Percentiles rank a stretch among this genome's conserved stretches.
Conservation (phyloP, 2,113 vertebrate genomes). For the Silurus glanis region DNA sequence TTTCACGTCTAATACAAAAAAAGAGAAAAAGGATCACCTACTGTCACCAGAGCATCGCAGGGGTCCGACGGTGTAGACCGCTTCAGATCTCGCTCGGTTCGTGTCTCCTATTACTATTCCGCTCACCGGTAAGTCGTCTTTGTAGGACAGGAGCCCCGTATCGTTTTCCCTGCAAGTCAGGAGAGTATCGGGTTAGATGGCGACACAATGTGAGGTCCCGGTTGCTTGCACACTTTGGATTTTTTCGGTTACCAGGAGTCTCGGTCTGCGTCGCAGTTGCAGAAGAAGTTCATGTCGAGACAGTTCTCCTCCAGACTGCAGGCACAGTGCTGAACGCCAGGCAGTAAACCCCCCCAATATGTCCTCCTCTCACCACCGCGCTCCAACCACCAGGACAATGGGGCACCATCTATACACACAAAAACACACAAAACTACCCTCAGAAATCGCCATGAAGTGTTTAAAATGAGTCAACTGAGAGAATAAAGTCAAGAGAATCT, state of each 20-base stretch:
- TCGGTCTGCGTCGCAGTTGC: constrained; percentile 85
- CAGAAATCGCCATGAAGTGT: neutral
- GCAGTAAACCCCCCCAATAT: constrained; percentile 83
- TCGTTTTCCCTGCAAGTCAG: constrained; percentile 79
- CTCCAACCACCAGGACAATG: constrained; percentile 85
- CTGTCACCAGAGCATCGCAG: constrained; percentile 87
- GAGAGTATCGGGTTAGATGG: neutral
- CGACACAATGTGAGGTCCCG: neutral
- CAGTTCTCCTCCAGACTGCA: constrained; percentile 85
- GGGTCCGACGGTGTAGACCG: constrained; percentile 80
- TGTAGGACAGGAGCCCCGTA: constrained; percentile 81
- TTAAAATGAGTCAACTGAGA: neutral
- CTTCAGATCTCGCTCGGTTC: constrained; percentile 82
- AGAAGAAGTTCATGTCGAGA: constrained; percentile 81
- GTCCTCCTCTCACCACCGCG: constrained; percentile 76
- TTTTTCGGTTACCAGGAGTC: constrained; percentile 80
- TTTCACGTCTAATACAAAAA: neutral
- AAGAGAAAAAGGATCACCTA: constrained; percentile 69
- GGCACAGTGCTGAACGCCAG: constrained; percentile 82
- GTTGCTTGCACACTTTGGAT: neutral
- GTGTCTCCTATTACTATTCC: constrained; percentile 85
- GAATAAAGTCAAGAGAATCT: neutral
- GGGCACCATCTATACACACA: constrained; percentile 73
- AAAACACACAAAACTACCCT: neutral
- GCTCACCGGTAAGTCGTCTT: constrained; percentile 85